Evolutionary conservation across 1,140 invertebrate genomes (phyloP).

Genomic region (Lordiphosa mommai): DNA sequence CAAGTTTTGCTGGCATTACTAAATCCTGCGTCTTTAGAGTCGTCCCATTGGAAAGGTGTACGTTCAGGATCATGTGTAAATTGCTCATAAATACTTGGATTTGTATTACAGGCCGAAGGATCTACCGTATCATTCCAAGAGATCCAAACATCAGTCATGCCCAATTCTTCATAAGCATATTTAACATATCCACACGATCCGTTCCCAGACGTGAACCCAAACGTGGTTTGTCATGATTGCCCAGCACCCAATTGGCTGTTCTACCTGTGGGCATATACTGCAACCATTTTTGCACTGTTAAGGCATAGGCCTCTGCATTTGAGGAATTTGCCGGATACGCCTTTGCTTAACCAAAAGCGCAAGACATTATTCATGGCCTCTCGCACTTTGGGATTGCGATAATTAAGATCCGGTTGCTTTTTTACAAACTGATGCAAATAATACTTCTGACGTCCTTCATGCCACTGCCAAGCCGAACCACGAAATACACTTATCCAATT

Average conservation of each 20-base stretch:
- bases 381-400: conserved; percentile 82
- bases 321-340: conserved; percentile 84
- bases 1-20: conserved; percentile 83
- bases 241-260: conserved; percentile 85
- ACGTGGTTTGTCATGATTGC: conserved; percentile 85
- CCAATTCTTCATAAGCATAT: conserved; percentile 90
- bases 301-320: conserved; percentile 81
- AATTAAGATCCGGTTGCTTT: conserved; percentile 89
- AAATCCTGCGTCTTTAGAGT: conserved; percentile 84
- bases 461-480: conserved; percentile 88
- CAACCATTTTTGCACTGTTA: conserved; percentile 82
- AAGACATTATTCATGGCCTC: conserved; percentile 84
- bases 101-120: conserved; percentile 83
- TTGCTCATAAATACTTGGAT: conserved; percentile 79
- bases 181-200: conserved; percentile 84
- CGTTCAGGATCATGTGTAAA: conserved; percentile 85
- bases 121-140: conserved; percentile 82
- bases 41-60: conserved; percentile 90
- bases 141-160: conserved; percentile 85
- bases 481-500: conserved; percentile 86
- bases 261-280: conserved; percentile 82
- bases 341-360: conserved; percentile 86
- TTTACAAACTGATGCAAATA: conserved; percentile 87
- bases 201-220: conserved; percentile 83
- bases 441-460: conserved; percentile 84